Evolutionary conservation across 2,888 invertebrate species (phyloP), one percentile per base, ranked within the genome.

Genomic region (Archips xylosteana): DNA sequence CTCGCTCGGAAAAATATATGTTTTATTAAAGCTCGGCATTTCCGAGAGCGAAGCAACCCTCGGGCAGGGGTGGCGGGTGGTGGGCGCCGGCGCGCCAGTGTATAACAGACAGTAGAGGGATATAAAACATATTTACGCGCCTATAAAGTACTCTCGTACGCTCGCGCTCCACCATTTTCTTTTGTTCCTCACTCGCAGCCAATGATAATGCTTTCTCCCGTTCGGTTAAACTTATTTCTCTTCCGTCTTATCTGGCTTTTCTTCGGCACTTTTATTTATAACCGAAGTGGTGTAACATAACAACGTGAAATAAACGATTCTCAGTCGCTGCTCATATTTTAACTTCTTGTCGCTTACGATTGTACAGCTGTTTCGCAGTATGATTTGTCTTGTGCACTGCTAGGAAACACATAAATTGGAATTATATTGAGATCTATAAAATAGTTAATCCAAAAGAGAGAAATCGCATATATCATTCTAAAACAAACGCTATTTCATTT

Each of bases 81-180:
- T 83, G 90, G 84, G 83, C 86, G 88, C 86, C 88, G 89, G 90
- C 91, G 90, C 90, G 91, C 92, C 93, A 92, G 89, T 94, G 91
- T 93, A 94, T 93, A 94, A 94, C 94, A 94, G 94, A 93, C 94
- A 94, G 91, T 94, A 92, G 94, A 94, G 92, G 92, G 93, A 93
- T 94, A 94, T 94, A 94, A 94, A 94, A 94, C 94, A 94, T 94
- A 94, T 94, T 94, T 94, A 94, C 94, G 94, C 94, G 94, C 94
- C 94, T 94, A 94, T 94, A 94, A 94, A 94, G 94, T 93, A 94
- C 94, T 94, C 93, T 94, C 91, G 93, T 94, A 92, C 93, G 92
- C 89, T 92, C 89, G 89, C 92, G 91, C 92, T 93, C 92, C 87
- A 92, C 91, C 90, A 91, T 93, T 94, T 93, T 94, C 94, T 94